These are phyloP conservation scores for Mirza zaza DNA, from an alignment of 2,113 vertebrate species.

Conservation along the genomic window DNA sequence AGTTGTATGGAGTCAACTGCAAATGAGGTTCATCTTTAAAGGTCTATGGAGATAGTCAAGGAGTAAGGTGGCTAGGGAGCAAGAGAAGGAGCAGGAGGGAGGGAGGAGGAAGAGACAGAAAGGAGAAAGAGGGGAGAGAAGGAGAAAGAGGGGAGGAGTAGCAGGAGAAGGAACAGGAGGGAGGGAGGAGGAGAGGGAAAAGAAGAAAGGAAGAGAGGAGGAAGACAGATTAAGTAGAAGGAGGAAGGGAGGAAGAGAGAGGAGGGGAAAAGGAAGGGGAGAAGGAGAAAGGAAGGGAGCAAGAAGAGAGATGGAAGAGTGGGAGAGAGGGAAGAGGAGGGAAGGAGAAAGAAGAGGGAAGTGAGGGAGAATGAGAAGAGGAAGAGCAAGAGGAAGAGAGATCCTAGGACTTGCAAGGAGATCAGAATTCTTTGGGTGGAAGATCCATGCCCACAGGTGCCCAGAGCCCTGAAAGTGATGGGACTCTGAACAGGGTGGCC, in stretches of 20 bases:
- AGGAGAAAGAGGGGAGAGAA: not conserved
- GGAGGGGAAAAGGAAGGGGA: not conserved
- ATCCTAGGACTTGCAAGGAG: not conserved
- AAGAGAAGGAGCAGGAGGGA: not conserved
- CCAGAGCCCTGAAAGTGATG: not conserved
- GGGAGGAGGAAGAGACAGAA: too few species aligned
- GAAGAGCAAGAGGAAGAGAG: not conserved
- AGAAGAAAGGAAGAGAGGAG: too few species aligned
- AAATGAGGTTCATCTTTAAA: not conserved
- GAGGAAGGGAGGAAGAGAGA: not conserved
- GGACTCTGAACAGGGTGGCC: not conserved
- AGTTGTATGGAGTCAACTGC: not conserved
- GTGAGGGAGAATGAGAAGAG: too few species aligned
- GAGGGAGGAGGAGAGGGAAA: not conserved
- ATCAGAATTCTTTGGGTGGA: not conserved
- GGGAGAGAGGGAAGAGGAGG: not conserved
- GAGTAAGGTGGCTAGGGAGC: not conserved
- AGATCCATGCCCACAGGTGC: not conserved
- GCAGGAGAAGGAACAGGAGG: not conserved
- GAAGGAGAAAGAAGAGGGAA: too few species aligned
- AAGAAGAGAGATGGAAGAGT: not conserved
- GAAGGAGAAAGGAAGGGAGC: not conserved
- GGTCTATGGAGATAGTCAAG: not conserved
- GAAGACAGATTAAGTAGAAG: too few species aligned
- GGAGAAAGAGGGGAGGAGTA: not conserved